Percentiles rank a stretch among this genome's conserved stretches.
Evolutionary conservation across 1,140 invertebrate genomes (phyloP).

Genomic region (Harlomillsia oculata): DNA sequence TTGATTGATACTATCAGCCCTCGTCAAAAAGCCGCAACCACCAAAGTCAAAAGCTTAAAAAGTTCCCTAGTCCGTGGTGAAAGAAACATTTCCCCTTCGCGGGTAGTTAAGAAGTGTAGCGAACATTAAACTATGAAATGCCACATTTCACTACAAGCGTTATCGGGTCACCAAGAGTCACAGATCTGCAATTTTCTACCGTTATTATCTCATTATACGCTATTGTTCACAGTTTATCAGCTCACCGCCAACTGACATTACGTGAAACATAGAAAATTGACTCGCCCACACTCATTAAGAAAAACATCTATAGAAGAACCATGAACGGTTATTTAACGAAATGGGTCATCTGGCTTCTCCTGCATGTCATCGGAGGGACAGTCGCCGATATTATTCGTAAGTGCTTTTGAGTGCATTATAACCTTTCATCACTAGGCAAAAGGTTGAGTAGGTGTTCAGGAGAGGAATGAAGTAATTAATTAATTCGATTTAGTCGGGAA

Average conservation of each 20-base stretch:
- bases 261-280: neutral
- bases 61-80: too few species aligned
- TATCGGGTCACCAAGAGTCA: neutral
- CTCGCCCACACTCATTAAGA: neutral
- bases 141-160: too few species aligned
- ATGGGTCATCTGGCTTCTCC: conserved; percentile 19
- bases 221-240: neutral
- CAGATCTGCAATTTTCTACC: too few species aligned
- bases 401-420: conserved; percentile 7
- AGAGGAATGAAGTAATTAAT: conserved; percentile 9
- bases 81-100: too few species aligned
- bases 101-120: too few species aligned
- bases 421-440: neutral
- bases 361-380: conserved; percentile 16
- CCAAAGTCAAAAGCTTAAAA: too few species aligned
- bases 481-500: conserved; percentile 19
- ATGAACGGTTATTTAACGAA: conserved; percentile 13
- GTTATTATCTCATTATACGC: neutral
- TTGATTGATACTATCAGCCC: too few species aligned
- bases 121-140: too few species aligned
- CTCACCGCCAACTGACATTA: neutral
- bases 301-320: conserved; percentile 3
- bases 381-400: conserved; percentile 25
- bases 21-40: too few species aligned
- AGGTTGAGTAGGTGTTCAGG: conserved; percentile 2